Percentiles rank a stretch among this genome's conserved stretches.
Conservation (phyloP, 2,113 vertebrate genomes). For the Leuciscus idus region DNA sequence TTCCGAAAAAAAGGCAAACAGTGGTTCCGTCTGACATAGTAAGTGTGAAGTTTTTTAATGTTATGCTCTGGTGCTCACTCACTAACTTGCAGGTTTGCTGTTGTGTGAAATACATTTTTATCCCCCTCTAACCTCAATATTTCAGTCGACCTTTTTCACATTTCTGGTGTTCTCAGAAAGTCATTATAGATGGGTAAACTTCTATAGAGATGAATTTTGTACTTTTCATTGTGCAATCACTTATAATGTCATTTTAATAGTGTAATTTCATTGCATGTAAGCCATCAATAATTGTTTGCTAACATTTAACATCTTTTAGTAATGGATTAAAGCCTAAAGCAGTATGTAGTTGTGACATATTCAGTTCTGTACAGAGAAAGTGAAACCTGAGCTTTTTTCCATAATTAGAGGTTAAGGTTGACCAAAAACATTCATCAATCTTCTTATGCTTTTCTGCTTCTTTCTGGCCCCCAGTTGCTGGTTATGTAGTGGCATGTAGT, state of each 20-base stretch:
- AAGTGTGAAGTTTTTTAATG: not conserved
- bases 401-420: not conserved
- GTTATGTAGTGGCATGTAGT: too few species aligned
- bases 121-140: too few species aligned
- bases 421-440: not conserved
- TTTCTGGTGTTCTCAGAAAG: too few species aligned
- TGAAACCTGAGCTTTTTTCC: not conserved
- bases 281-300: not conserved
- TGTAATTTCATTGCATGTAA: not conserved
- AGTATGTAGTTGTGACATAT: not conserved
- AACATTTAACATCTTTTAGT: not conserved
- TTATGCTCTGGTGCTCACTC: not conserved
- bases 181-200: too few species aligned
- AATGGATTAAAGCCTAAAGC: not conserved
- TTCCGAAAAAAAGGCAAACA: not conserved
- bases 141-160: too few species aligned
- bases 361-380: not conserved
- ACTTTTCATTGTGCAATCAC: not conserved
- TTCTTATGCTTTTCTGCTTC: too few species aligned
- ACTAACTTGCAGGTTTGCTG: not conserved
- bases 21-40: not conserved
- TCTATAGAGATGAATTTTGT: not conserved
- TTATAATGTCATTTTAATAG: not conserved
- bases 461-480: too few species aligned
- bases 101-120: not conserved